Evolutionary conservation across 1,140 invertebrate species (phyloP).

Genomic region (Plectrocnemia conspersa): DNA sequence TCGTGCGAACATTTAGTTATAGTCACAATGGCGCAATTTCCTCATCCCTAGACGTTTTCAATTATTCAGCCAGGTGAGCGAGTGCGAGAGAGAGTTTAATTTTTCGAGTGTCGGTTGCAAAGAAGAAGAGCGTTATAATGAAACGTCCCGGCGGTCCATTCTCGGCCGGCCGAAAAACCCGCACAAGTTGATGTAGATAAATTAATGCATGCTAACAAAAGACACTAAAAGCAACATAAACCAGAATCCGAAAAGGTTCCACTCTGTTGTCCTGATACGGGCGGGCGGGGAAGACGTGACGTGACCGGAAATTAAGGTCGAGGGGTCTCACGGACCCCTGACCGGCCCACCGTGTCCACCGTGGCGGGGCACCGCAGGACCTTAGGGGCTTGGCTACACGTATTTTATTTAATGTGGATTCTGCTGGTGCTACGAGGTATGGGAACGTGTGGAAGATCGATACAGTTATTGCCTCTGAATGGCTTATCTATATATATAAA

Average conservation of each 20-base stretch:
- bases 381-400: not conserved
- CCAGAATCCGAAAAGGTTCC: slow-evolving; percentile 31
- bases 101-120: too few relatives aligned
- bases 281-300: slow-evolving; percentile 30
- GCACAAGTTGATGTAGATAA: slow-evolving; percentile 35
- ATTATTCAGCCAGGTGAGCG: too few relatives aligned
- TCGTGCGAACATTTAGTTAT: too few relatives aligned
- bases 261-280: slow-evolving; percentile 23
- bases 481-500: too few relatives aligned
- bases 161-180: slow-evolving; percentile 9
- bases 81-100: too few relatives aligned
- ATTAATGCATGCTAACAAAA: slow-evolving; percentile 35
- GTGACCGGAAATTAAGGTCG: slow-evolving; percentile 35
- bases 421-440: too few relatives aligned
- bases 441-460: too few relatives aligned
- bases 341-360: not conserved
- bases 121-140: too few relatives aligned
- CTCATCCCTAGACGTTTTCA: too few relatives aligned
- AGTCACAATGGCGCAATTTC: too few relatives aligned
- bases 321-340: slow-evolving; percentile 8
- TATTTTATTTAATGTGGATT: slow-evolving; percentile 4
- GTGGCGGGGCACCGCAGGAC: not conserved
- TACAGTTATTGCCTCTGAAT: too few relatives aligned
- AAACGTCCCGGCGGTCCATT: slow-evolving; percentile 1
- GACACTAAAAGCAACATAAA: slow-evolving; percentile 36